Evolutionary conservation across 92 coral and sea anemone genomes (phyloP).

Genomic region (Desmophyllum pertusum): DNA sequence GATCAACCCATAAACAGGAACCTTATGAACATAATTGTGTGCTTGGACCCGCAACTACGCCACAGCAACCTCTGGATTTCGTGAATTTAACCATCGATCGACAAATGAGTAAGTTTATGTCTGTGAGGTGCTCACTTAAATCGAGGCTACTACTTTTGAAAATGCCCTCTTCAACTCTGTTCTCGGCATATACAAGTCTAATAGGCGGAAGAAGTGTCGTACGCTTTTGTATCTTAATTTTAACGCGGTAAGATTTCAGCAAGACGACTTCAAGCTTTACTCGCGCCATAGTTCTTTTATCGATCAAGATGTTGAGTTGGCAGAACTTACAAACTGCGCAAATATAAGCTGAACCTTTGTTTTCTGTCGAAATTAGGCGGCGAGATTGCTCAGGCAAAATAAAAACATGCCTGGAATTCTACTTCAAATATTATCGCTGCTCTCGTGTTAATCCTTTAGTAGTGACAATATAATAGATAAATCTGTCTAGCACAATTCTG

Average conservation of each 20-base stretch:
- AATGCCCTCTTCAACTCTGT: neutral
- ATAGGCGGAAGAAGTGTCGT: conserved; percentile 19
- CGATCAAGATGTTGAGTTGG: neutral
- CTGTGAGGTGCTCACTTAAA: conserved; percentile 31
- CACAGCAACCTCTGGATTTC: conserved; percentile 11
- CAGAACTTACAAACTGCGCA: neutral
- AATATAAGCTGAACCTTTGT: neutral
- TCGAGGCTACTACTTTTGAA: conserved; percentile 1
- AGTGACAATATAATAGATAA: conserved; percentile 14
- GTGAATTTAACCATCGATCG: conserved; percentile 20
- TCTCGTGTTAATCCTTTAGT: conserved; percentile 16
- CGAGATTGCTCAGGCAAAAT: neutral
- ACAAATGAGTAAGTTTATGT: conserved; percentile 43
- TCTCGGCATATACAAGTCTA: neutral
- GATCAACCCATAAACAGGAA: conserved; percentile 12
- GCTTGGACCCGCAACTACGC: conserved; percentile 32
- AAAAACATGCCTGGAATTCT: conserved; percentile 38
- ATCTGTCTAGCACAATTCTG: neutral
- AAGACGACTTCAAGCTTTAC: neutral
- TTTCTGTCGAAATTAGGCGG: conserved; percentile 4
- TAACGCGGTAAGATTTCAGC: neutral
- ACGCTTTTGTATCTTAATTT: neutral
- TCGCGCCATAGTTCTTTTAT: neutral
- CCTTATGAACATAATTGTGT: conserved; percentile 39
- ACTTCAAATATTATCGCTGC: conserved; percentile 16